Evolutionary conservation across 2,797 vertebrate species (phyloP).

Genomic region (Ispidina picta): DNA sequence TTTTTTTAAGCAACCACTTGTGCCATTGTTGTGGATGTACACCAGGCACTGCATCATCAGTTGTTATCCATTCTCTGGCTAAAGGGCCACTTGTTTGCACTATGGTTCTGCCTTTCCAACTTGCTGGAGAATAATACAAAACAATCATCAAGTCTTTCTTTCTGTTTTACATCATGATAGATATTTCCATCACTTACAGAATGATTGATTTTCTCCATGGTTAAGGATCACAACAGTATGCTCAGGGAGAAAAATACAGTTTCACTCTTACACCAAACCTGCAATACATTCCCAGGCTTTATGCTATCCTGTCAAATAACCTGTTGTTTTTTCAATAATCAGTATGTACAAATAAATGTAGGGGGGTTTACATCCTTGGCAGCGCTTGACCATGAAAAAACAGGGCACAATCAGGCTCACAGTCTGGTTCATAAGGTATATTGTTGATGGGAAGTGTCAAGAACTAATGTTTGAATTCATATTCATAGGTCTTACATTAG

Average conservation of each 20-base stretch:
- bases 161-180: neutral
- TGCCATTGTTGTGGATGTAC: fast-evolving
- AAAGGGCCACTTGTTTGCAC: neutral
- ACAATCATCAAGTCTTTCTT: neutral
- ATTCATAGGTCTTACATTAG: neutral
- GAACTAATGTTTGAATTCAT: neutral
- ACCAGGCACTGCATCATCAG: neutral
- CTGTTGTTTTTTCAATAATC: neutral
- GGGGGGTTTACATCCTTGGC: neutral
- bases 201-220: neutral
- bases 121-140: neutral
- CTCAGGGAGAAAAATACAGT: neutral
- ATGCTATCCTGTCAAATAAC: neutral
- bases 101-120: neutral
- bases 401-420: neutral
- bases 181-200: neutral
- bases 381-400: neutral
- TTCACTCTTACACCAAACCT: neutral
- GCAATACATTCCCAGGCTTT: neutral
- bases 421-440: neutral
- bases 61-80: neutral
- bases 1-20: neutral
- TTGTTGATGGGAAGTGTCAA: neutral
- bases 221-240: neutral
- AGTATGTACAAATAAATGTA: neutral